Evolutionary conservation across 2,113 vertebrate species (phyloP), one percentile per base, ranked within the genome.

Genomic region (Pygoscelis adeliae): DNA sequence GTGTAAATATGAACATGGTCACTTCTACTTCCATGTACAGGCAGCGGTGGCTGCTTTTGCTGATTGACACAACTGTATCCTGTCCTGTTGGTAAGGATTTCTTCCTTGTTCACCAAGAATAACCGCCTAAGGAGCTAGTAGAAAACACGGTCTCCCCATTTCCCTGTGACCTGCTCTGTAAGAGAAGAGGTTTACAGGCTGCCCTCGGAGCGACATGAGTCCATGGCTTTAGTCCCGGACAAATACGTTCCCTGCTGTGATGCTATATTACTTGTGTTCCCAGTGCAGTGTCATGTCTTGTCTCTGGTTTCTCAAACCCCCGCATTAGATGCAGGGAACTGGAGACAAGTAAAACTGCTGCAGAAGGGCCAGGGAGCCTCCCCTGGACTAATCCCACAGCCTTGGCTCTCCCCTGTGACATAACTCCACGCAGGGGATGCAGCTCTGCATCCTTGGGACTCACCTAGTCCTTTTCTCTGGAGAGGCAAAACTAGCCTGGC

Each of bases 1-100:
- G 98, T 27, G 92, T 99, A 29, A 97, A 98, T 8, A 99, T 99
- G 98, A 98, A 98, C 50, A 85, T 98, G 40, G 77, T 99, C n/a
- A 98, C 94, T 78, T 98, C 98, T 38, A 98, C 97, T 13, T 95
- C 97, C 46, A 98, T 99, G 97, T 98, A 99, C 91, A 98, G 96
- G 66, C 96, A 98, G 92, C 97, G 97, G 56, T 98, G 98, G 99
- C 80, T 98, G 87, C 90, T 93, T n/a, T 97, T 98, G 69, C 93
- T 96, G 67, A 97, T 99, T 67, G 97, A 98, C 61, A 98, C 98
- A 0, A 97, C 96, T 6, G 98, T 98, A 44, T 98, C 98, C 70
- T 99, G 98, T 65, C 99, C 96, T 87, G 49, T 96, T 50, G 97
- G 98, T 97, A 96, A 97, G 95, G 77, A 63, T 80, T 85, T 88